phyloP scores from a whole-genome alignment of 2,113 vertebrate genomes.

The Proterorhinus semilunaris region DNA sequence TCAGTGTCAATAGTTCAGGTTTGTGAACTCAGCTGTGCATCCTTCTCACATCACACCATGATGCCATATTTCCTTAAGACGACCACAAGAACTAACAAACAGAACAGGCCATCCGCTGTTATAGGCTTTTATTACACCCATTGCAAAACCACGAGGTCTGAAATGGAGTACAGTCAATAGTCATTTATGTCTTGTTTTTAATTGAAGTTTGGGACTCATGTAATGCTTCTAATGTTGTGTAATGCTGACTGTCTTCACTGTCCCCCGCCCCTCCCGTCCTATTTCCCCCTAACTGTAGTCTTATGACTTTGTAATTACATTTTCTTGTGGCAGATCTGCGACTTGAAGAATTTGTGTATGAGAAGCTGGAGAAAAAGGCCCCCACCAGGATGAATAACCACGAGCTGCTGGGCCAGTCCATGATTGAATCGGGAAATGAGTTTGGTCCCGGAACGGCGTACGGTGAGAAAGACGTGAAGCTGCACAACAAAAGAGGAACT shows the following conservation, averaged over 20 bases:
- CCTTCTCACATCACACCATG: slow-evolving; percentile 46
- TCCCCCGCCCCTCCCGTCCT: slow-evolving; percentile 3
- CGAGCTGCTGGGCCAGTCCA: slow-evolving; percentile 90
- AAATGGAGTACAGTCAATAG: neutral
- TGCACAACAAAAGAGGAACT: neutral
- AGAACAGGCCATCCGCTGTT: slow-evolving; percentile 23
- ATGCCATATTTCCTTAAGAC: slow-evolving; percentile 15
- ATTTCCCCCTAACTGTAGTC: slow-evolving; percentile 42
- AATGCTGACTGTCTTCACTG: neutral
- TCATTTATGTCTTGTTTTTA: neutral
- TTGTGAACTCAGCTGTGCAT: slow-evolving; percentile 54
- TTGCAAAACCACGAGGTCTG: neutral
- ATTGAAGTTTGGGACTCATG: neutral
- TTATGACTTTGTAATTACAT: slow-evolving; percentile 71
- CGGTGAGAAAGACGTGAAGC: slow-evolving; percentile 74
- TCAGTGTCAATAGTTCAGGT: neutral
- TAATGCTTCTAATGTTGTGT: neutral
- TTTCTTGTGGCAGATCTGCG: slow-evolving; percentile 84
- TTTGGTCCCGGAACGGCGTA: slow-evolving; percentile 96
- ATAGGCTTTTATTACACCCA: neutral
- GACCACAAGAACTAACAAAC: slow-evolving; percentile 32
- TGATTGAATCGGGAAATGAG: slow-evolving; percentile 95
- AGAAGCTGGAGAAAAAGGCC: slow-evolving; percentile 96
- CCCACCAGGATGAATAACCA: slow-evolving; percentile 93
- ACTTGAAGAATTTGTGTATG: slow-evolving; percentile 98